These are phyloP conservation scores for Danio albolineatus DNA, from an alignment of 2,797 vertebrate genomes.

Conservation along the genomic window DNA sequence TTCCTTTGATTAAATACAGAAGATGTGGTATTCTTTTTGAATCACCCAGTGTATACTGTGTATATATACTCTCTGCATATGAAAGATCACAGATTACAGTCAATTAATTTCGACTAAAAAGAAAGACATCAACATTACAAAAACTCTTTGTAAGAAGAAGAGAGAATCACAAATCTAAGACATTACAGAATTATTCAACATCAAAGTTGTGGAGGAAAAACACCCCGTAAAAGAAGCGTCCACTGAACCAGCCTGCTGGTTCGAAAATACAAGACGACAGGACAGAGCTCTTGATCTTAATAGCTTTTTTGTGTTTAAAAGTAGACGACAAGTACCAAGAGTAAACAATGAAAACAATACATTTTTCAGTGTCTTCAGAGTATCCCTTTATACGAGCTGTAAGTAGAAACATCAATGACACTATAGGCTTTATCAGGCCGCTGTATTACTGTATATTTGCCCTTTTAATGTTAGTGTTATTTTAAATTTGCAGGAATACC, in stretches of 20 bases:
- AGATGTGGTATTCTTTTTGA: too few relatives aligned
- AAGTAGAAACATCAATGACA: slow-evolving; percentile 21
- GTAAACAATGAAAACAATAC: not conserved
- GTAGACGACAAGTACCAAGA: slow-evolving; percentile 9
- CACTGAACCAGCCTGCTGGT: slow-evolving; percentile 76
- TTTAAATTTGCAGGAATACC: not conserved
- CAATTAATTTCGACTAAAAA: slow-evolving; percentile 60
- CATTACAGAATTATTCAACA: not conserved
- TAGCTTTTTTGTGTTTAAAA: slow-evolving; percentile 24
- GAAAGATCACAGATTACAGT: slow-evolving; percentile 62
- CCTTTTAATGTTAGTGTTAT: slow-evolving; percentile 33
- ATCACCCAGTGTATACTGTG: too few relatives aligned
- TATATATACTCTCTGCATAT: not conserved
- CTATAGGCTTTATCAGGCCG: not conserved
- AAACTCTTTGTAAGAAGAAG: slow-evolving; percentile 42
- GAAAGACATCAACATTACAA: slow-evolving; percentile 46
- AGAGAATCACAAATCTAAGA: slow-evolving; percentile 40
- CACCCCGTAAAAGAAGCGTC: slow-evolving; percentile 4
- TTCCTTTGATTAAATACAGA: too few relatives aligned
- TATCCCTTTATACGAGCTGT: slow-evolving; percentile 32
- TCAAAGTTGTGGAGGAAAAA: not conserved
- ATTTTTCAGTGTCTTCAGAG: slow-evolving; percentile 23
- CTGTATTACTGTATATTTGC: not conserved
- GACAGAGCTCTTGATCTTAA: slow-evolving; percentile 22
- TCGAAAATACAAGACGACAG: slow-evolving; percentile 57